phyloP scores from a whole-genome alignment of 2,113 vertebrate species.

The Arenaria interpres region DNA sequence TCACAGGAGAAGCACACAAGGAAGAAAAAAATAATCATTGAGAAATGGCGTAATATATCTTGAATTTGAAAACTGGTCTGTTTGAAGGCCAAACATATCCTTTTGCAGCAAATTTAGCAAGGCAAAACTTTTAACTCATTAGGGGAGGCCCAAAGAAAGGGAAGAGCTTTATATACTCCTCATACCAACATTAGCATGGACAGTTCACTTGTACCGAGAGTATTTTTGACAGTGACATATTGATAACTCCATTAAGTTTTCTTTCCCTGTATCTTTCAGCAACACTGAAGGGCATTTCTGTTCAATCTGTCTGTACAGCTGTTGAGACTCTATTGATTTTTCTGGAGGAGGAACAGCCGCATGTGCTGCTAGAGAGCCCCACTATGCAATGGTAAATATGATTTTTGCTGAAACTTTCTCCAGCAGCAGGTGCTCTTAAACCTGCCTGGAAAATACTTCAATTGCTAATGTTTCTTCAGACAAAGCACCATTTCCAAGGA shows the following conservation, averaged over 20 bases:
- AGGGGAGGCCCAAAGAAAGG: not conserved
- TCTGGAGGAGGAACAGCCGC: not conserved
- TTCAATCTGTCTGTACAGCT: not conserved
- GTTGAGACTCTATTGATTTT: not conserved
- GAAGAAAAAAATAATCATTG: not conserved
- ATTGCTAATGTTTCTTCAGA: not conserved
- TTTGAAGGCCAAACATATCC: not conserved
- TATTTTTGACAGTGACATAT: not conserved
- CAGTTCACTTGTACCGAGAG: not conserved
- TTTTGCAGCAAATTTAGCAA: not conserved
- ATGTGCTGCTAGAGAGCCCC: not conserved
- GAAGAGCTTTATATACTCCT: not conserved
- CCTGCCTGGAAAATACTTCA: not conserved
- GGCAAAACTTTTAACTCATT: not conserved
- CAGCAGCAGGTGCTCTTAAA: not conserved
- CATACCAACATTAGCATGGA: not conserved
- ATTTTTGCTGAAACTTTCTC: not conserved
- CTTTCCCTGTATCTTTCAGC: not conserved
- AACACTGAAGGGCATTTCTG: not conserved
- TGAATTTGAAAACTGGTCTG: not conserved
- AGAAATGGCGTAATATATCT: rapidly evolving
- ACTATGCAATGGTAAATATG: not conserved
- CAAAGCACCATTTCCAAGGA: not conserved
- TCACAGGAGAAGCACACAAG: not conserved
- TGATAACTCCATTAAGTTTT: not conserved